Evolutionary conservation across 2,888 invertebrate species (phyloP), one percentile per base, ranked within the genome.

Genomic region (Theodoxus fluviatilis): DNA sequence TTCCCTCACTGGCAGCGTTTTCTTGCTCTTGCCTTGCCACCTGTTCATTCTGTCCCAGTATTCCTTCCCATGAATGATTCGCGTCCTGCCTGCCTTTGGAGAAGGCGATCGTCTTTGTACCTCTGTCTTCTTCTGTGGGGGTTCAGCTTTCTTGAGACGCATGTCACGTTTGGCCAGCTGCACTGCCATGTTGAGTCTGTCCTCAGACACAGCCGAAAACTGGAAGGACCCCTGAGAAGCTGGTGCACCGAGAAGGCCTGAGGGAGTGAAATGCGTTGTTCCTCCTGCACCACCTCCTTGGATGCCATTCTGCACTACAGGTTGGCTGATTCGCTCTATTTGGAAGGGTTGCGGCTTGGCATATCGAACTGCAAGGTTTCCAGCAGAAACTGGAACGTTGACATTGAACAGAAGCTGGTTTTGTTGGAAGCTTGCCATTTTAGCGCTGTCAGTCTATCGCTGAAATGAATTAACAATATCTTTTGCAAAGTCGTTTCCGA

Each of bases 361-460:
- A 64, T 74, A 78, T 40, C 73, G 74, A 12, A 72, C 70, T 7
- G 80, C 79, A 65, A 83, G 67, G 63, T 81, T 81, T 15, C 75
- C 72, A 25, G 79, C 75, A 25, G 78, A 75, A 18, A 79, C 71
- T n/a, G 82, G 80, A 47, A 79, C 79, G 67, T 73, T 76, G 22
- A 83, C 65, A 68, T 83, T 83, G 70, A 84, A 84, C 73, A 80
- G 78, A 37, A 84, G 76, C 73, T 84, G 84, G 69, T 84, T 84
- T 52, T 79, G 76, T 35, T 49, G 55, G 25, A n/a, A n/a, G n/a
- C n/a, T n/a, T n/a, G n/a, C n/a, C n/a, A n/a, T n/a, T n/a, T n/a
- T n/a, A n/a, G n/a, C n/a, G n/a, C n/a, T n/a, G n/a, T n/a, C n/a
- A n/a, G n/a, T n/a, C n/a, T n/a, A n/a, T n/a, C n/a, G n/a, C n/a